phyloP scores from a whole-genome alignment of 2,888 invertebrate species.

The Drosophila atripex region DNA sequence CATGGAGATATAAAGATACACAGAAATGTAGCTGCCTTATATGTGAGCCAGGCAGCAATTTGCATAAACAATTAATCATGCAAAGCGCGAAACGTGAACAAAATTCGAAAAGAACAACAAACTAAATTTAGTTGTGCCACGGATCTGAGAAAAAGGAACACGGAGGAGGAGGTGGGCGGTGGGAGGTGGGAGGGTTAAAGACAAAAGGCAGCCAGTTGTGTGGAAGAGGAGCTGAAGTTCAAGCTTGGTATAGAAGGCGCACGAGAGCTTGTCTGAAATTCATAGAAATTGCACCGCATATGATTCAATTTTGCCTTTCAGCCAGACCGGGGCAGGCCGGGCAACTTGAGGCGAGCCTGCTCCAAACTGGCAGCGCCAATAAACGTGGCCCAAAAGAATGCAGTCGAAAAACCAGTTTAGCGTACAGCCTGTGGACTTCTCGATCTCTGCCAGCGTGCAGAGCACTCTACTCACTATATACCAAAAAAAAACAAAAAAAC shows the following conservation, averaged over 20 bases:
- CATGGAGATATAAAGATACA: constrained; percentile 10
- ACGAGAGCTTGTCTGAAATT: constrained; percentile 36
- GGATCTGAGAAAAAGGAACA: constrained; percentile 13
- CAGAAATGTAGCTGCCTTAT: constrained; percentile 39
- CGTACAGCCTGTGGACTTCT: constrained; percentile 68
- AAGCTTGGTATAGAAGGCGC: not conserved
- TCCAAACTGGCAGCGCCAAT: constrained; percentile 54
- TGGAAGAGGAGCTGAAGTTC: not conserved
- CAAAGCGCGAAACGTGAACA: constrained; percentile 71
- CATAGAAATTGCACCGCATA: constrained; percentile 62
- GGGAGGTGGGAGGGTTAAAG: constrained; percentile 10
- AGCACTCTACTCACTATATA: constrained; percentile 19
- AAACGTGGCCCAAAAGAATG: constrained; percentile 78
- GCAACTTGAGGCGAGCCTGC: constrained; percentile 60
- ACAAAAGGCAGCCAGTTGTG: constrained; percentile 11
- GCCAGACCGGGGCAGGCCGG: constrained; percentile 50
- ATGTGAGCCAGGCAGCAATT: constrained; percentile 60
- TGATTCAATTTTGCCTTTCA: constrained; percentile 73
- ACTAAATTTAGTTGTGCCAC: constrained; percentile 59
- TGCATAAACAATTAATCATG: constrained; percentile 78
- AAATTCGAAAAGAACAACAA: constrained; percentile 59
- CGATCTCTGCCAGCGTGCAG: constrained; percentile 49
- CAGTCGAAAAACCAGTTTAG: constrained; percentile 75
- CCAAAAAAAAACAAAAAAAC: constrained; percentile 2
- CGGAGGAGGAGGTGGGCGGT: constrained; percentile 7